Evolutionary conservation across 2,113 vertebrate genomes (phyloP).

Genomic region (Lasiurus cinereus): DNA sequence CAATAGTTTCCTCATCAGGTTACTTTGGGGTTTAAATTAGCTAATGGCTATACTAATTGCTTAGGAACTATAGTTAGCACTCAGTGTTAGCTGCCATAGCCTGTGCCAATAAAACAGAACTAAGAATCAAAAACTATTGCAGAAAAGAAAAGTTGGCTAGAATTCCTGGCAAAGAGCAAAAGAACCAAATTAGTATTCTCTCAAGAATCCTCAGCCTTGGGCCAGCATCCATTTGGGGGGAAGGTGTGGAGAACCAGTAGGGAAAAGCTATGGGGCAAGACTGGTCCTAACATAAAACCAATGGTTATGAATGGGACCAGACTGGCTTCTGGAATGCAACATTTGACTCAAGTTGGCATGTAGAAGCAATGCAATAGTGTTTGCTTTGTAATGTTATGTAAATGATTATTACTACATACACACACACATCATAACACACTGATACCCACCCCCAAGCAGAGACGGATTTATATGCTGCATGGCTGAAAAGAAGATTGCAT

Average conservation of each 20-base stretch:
- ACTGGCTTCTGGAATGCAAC: slow-evolving; percentile 56
- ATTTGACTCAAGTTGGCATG: slow-evolving; percentile 38
- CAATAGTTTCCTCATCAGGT: background rate
- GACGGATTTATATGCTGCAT: background rate
- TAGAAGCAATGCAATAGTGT: background rate
- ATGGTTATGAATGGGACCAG: slow-evolving; percentile 51
- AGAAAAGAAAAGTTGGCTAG: slow-evolving; percentile 58
- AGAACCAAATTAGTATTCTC: slow-evolving; percentile 64
- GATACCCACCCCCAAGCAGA: background rate
- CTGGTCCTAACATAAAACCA: slow-evolving; percentile 47
- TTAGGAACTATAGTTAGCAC: slow-evolving; percentile 18
- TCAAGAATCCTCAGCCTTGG: slow-evolving; percentile 66
- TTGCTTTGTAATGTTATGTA: slow-evolving; percentile 51
- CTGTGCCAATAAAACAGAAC: slow-evolving; percentile 45
- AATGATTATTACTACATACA: slow-evolving; percentile 3
- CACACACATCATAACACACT: background rate
- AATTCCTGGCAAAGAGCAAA: slow-evolving; percentile 59
- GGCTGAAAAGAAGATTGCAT: background rate
- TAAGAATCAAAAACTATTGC: slow-evolving; percentile 31
- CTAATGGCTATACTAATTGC: background rate
- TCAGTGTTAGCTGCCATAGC: background rate
- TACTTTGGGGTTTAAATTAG: slow-evolving; percentile 21
- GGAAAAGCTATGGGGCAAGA: background rate
- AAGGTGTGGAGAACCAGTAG: slow-evolving; percentile 27
- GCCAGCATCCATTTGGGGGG: background rate